Evolutionary conservation across 2,888 invertebrate genomes (phyloP).

Genomic region (Salticus scenicus): DNA sequence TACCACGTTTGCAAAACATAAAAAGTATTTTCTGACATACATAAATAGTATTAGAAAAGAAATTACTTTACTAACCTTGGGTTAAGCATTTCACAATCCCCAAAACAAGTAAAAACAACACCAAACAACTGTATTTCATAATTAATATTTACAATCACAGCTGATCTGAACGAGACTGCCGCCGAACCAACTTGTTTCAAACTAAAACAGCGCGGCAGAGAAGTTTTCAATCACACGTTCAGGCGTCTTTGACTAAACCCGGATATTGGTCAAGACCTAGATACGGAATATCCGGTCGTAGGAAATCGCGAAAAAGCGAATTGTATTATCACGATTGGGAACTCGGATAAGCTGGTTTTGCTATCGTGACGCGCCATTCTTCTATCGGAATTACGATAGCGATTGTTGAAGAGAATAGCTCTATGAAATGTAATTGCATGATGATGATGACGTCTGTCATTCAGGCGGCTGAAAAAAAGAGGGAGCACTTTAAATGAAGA

Average conservation of each 20-base stretch:
- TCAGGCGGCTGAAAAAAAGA: too few relatives aligned
- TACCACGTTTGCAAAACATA: not conserved
- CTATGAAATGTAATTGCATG: not conserved
- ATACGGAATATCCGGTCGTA: conserved; percentile 19
- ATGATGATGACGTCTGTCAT: not conserved
- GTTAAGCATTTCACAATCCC: not conserved
- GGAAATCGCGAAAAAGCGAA: conserved; percentile 16
- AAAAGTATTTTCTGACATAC: not conserved
- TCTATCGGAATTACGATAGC: not conserved
- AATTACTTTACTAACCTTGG: not conserved
- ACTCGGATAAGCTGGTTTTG: conserved; percentile 7
- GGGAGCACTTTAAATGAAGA: too few relatives aligned
- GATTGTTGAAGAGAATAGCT: not conserved
- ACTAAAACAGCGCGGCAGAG: not conserved
- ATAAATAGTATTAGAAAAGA: not conserved
- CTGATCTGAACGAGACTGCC: too few relatives aligned
- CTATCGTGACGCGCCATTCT: conserved; percentile 15
- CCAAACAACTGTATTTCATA: not conserved
- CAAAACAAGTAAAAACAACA: not conserved
- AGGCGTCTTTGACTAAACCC: not conserved
- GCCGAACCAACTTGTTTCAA: not conserved
- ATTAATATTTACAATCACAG: not conserved
- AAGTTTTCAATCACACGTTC: not conserved
- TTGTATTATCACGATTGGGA: conserved; percentile 2
- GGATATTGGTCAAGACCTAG: conserved; percentile 19